Evolutionary conservation across 1,140 invertebrate species (phyloP).

Genomic region (Drosophila santomea): DNA sequence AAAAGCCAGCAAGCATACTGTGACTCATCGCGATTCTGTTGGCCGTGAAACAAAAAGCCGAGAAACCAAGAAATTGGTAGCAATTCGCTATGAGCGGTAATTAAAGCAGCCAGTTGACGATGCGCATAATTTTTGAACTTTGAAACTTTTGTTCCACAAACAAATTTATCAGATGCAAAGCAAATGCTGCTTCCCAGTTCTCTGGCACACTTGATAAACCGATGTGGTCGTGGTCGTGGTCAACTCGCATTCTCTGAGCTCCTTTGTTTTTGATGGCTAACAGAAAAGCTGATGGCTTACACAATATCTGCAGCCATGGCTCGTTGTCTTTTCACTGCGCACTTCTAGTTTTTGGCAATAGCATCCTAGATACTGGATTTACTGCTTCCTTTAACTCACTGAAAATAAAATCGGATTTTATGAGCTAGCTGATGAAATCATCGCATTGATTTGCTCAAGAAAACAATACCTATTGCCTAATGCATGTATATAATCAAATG

Average conservation of each 20-base stretch:
- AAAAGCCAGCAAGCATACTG: conserved; percentile 50
- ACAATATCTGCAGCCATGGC: background rate
- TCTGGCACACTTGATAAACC: conserved; percentile 34
- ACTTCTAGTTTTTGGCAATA: conserved; percentile 6
- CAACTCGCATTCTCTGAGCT: conserved; percentile 7
- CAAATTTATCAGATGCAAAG: conserved; percentile 72
- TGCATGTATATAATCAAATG: background rate
- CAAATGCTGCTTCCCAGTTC: conserved; percentile 23
- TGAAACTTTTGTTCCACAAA: conserved; percentile 63
- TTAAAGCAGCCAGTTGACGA: conserved; percentile 40
- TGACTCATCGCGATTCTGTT: conserved; percentile 42
- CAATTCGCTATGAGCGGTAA: conserved; percentile 27
- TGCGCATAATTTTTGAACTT: conserved; percentile 64
- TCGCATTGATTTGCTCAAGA: too few species aligned
- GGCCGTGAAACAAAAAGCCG: conserved; percentile 18
- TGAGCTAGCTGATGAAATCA: too few species aligned
- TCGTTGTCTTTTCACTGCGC: conserved; percentile 6
- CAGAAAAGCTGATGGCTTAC: conserved; percentile 17
- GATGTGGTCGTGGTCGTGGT: conserved; percentile 29
- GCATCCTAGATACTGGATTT: background rate
- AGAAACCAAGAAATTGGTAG: conserved; percentile 22
- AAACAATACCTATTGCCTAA: too few species aligned
- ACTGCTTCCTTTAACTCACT: background rate
- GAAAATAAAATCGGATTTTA: background rate
- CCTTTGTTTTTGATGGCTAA: conserved; percentile 29